Evolutionary conservation across 2,113 vertebrate genomes (phyloP), one percentile per base, ranked within the genome.

Genomic region (Aspidoscelis tigris): DNA sequence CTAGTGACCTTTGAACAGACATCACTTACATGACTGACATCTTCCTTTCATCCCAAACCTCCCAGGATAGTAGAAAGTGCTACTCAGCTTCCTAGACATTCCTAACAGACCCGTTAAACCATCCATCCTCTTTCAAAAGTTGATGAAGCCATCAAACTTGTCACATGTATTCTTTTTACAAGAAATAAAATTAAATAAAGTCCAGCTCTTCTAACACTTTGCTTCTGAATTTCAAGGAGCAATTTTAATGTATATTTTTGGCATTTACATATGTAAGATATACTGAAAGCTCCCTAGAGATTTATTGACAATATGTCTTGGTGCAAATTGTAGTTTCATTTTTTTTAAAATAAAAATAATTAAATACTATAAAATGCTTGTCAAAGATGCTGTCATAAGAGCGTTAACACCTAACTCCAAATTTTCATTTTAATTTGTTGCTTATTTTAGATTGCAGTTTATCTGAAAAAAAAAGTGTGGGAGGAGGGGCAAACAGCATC

Each of bases 131-230:
- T 83, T 89, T 90, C 87, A 78, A 88, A 93, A 92, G 83, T 89
- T 86, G 89, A 70, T 85, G 73, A 93, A 93, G 79, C 90, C 91
- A 83, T 82, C 88, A 91, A 93, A 89, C 87, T 89, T 89, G 87
- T 89, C 88, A 87, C 47, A 61, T 3, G 16, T 81, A 81, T 78
- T 33, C 33, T 33, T 33, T 83, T 87, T 91, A 90, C 58, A 6
- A 26, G 24, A 68, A 43, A 82, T 26, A 39, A 50, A 18, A 18
- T 43, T 6, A 50, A 61, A 41, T 3, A 73, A n/a, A 91, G 91
- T 93, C 92, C 81, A 87, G 89, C 76, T 78, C 1, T 70, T 47
- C 7, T 18, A 20, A 83, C 86, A 68, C 24, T 14, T 7, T 3
- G 21, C 44, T 87, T 86, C 86, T 89, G 58, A 88, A 86, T 84